Evolutionary conservation across 2,113 vertebrate species (phyloP).

Genomic region (Parotia lawesii): DNA sequence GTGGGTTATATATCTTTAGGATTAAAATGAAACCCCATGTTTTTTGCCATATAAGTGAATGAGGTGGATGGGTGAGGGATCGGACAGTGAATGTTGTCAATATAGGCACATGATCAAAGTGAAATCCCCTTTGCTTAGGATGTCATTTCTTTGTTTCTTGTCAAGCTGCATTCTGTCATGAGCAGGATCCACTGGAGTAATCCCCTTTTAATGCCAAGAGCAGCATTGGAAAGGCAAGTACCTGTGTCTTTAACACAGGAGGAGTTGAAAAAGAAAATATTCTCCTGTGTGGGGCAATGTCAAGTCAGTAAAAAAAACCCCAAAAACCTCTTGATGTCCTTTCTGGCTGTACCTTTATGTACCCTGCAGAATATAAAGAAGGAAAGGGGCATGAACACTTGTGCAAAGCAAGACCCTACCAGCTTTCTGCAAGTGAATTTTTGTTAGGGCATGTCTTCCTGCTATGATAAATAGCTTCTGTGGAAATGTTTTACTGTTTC

Average conservation of each 20-base stretch:
- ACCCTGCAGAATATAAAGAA: not conserved
- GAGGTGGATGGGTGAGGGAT: not conserved
- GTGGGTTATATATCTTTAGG: not conserved
- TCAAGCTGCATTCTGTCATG: not conserved
- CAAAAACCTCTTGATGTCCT: not conserved
- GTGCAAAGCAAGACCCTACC: not conserved
- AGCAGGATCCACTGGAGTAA: not conserved
- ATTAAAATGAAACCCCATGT: not conserved
- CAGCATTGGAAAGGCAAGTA: not conserved
- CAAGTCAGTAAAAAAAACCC: not conserved
- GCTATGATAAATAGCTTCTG: not conserved
- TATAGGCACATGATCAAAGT: not conserved
- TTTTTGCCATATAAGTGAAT: not conserved
- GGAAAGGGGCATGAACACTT: accelerated
- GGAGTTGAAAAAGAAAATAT: not conserved
- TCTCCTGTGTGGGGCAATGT: not conserved
- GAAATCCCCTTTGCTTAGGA: not conserved
- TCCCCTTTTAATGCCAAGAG: not conserved
- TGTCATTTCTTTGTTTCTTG: conserved; percentile 3
- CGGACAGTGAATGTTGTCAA: not conserved
- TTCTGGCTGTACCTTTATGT: not conserved
- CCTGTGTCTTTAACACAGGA: not conserved
- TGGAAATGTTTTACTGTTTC: not conserved
- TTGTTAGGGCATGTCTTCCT: not conserved
- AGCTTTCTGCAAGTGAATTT: not conserved